Evolutionary conservation across 2,888 invertebrate species (phyloP), one percentile per base, ranked within the genome.

Genomic region (Nemoura dubitans): DNA sequence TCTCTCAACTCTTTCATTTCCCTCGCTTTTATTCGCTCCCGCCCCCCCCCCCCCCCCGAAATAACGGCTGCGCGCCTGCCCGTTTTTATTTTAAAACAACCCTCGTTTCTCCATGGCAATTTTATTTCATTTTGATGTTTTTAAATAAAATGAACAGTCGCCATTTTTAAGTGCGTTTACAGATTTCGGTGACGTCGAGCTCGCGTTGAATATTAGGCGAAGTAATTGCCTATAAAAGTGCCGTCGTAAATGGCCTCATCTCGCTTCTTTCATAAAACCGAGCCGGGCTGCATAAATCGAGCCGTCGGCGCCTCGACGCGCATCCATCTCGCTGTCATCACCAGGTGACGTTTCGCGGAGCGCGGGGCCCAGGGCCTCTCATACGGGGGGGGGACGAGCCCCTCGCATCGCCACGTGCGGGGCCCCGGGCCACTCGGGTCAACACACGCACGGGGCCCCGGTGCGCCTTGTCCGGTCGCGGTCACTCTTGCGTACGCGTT

Each of bases 81-180:
- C 84, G 76, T 84, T 84, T 84, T 76, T 84, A 84, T 84, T 84
- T 81, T 84, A 59, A 84, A 84, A 84, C 84, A 76, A 59, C 84
- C 84, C 84, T 76, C 76, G 76, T 84, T 59, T 59, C 27, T 59
- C 76, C 84, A 28, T 59, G 76, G 59, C 43, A 84, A 59, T 84
- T 78, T 84, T 84, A 84, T 84, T 84, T 84, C 84, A 84, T 84
- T 84, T 84, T 84, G 84, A 84, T 84, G 76, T 59, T 84, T 84
- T 84, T 28, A 84, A 84, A 84, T 84, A 84, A 84, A 84, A 84
- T 84, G 84, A 84, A 84, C 84, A 84, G 29, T 59, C 84, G 84
- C 84, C 84, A 84, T 84, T 84, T 84, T 84, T 84, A 84, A 84
- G 84, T 84, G 84, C 84, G 84, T 84, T 84, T 84, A 84, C 84